phyloP scores from a whole-genome alignment of 2,113 vertebrate species.

The Smithornis capensis region DNA sequence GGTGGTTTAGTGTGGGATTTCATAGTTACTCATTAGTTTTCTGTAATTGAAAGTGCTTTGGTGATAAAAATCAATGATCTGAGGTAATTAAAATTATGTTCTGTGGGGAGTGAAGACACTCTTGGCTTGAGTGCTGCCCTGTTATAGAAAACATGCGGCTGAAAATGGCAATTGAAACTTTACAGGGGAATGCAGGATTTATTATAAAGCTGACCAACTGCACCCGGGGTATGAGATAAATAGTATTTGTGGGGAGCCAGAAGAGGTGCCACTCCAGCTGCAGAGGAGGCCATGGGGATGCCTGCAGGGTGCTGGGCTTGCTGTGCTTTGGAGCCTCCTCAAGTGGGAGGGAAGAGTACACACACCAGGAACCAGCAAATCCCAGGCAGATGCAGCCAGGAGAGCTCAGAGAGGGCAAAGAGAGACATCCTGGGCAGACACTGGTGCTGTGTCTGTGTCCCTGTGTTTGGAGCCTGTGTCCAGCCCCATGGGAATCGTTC shows the following conservation, averaged over 20 bases:
- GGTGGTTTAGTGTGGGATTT: neutral
- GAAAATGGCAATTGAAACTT: neutral
- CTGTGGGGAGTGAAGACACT: neutral
- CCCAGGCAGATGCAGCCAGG: neutral
- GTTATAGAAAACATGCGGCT: neutral
- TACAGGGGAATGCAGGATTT: neutral
- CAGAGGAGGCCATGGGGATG: fast-evolving
- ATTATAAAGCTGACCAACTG: neutral
- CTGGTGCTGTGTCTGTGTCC: fast-evolving
- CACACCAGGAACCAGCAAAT: fast-evolving
- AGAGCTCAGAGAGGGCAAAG: neutral
- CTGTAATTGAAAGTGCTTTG: conserved; percentile 38
- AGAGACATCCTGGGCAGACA: neutral
- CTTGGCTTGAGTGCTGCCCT: neutral
- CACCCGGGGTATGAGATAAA: neutral
- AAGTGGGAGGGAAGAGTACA: neutral
- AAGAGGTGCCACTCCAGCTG: neutral
- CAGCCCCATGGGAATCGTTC: fast-evolving
- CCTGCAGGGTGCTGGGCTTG: neutral
- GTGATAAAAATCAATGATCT: conserved; percentile 61
- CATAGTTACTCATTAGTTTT: conserved; percentile 14
- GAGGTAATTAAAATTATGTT: conserved; percentile 39
- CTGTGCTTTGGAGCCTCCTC: neutral
- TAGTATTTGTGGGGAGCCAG: neutral
- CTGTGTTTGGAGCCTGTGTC: fast-evolving